Base-by-base conservation (phyloP, 2,888 invertebrate genomes). In the Chesias legatella region DNA sequence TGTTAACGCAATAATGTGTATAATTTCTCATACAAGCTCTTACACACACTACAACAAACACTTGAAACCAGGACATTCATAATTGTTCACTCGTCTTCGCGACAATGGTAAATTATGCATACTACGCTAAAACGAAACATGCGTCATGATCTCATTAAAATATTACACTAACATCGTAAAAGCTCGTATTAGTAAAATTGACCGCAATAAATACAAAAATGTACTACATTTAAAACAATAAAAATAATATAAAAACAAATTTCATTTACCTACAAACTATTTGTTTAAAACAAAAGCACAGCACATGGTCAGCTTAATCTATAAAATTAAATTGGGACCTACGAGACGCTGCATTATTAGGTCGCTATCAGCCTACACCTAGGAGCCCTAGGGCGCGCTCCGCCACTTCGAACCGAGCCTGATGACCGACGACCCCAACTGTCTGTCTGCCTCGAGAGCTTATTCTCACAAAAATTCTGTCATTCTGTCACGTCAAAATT, bases 281-380 rank as follows among this genome's bases (percentile, higher is more conserved):
- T 69, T 76, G 71, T 82, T 85, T 84, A 85, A 88, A 88, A 86
- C 84, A 80, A 84, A 88, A 88, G 84, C 88, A 88, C 88, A 88
- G 86, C 88, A 86, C 88, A 82, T 85, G 79, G 80, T 88, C 85
- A 82, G 85, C 86, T 86, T 88, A 88, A 66, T 67, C 70, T 67
- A 79, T 80, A 81, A 62, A n/a, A 68, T 76, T 77, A 82, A 79
- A 79, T 81, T 73, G 79, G 63, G 72, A 79, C 72, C 83, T 83
- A 80, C 67, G 63, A 73, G 64, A 73, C 75, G 72, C 73, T 73
- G 79, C 63, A 30, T 45, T 64, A 66, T 67, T 71, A 70, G 67
- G 70, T 73, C 77, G 66, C 75, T 78, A 83, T 76, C 69, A 68
- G 70, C 76, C 78, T 83, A 82, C 67, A 56, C 58, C 78, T 80